Evolutionary conservation across 2,888 invertebrate species (phyloP).

Genomic region (Stenurella melanura): DNA sequence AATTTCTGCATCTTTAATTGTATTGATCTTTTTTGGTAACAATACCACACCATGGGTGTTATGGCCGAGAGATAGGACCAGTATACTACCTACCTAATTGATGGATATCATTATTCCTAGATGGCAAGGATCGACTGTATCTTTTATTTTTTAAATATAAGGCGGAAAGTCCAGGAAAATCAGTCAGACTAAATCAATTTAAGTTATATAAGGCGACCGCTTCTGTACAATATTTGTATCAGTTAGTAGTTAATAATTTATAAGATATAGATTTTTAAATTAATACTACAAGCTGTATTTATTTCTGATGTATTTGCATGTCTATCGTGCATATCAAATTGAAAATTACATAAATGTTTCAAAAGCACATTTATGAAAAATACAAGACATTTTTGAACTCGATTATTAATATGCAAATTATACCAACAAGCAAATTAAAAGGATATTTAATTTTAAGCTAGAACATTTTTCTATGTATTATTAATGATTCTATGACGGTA

Average conservation of each 20-base stretch:
- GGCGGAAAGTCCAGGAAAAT: not conserved
- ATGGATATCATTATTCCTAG: too few relatives aligned
- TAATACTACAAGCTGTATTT: constrained; percentile 46
- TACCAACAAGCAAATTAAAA: constrained; percentile 44
- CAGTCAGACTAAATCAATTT: not conserved
- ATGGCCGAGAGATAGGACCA: too few relatives aligned
- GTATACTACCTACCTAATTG: too few relatives aligned
- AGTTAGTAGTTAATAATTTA: constrained; percentile 40
- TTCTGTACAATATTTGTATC: constrained; percentile 9
- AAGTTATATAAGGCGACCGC: not conserved
- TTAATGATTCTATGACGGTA: constrained; percentile 16
- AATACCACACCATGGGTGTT: too few relatives aligned
- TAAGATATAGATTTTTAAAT: constrained; percentile 47
- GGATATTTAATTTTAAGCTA: constrained; percentile 30
- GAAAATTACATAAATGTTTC: constrained; percentile 46
- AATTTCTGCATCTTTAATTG: too few relatives aligned
- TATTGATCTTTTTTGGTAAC: too few relatives aligned
- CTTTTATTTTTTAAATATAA: not conserved
- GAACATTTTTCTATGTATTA: constrained; percentile 17
- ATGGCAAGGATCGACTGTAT: not conserved
- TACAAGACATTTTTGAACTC: constrained; percentile 46
- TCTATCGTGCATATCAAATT: constrained; percentile 47
- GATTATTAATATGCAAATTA: constrained; percentile 46
- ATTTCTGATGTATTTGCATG: constrained; percentile 50
- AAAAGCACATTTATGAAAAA: constrained; percentile 45